Percentiles rank a stretch among this genome's conserved stretches.
These are phyloP conservation scores for Tetranychus piercei DNA, from an alignment of 2,888 invertebrate genomes.

Conservation along the genomic window DNA sequence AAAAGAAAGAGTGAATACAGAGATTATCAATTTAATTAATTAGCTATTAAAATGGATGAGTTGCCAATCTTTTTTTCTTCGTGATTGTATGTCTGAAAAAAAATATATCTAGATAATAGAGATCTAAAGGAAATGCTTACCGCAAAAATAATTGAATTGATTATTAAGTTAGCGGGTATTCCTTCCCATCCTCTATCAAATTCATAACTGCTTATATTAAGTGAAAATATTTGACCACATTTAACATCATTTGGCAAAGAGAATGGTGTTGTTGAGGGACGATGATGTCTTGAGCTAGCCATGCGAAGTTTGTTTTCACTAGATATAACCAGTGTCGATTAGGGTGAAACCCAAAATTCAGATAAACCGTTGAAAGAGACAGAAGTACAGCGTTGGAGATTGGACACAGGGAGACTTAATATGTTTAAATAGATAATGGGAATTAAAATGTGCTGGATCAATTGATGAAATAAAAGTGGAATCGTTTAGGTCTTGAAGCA, in stretches of 20 bases:
- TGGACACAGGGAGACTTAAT: too few species aligned
- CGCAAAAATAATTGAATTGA: conserved; percentile 20
- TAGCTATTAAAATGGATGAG: not conserved
- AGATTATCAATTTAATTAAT: not conserved
- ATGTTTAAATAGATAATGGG: too few species aligned
- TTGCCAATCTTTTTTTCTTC: too few species aligned
- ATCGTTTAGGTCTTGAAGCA: too few species aligned
- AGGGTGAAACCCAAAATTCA: too few species aligned
- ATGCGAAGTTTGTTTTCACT: not conserved
- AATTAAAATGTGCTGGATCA: too few species aligned
- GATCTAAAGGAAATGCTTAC: conserved; percentile 10
- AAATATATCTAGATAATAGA: too few species aligned
- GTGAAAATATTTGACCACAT: conserved; percentile 1
- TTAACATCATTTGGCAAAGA: not conserved
- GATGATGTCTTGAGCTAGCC: not conserved
- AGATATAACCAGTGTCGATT: too few species aligned
- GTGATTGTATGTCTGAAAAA: too few species aligned
- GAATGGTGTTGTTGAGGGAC: not conserved
- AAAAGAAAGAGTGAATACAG: not conserved
- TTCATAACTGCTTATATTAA: conserved; percentile 1
- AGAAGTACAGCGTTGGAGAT: too few species aligned
- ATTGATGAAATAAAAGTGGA: too few species aligned
- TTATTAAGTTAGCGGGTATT: conserved; percentile 20
- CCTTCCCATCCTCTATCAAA: conserved; percentile 22
- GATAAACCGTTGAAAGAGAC: too few species aligned